These are phyloP conservation scores for Aphis gossypii DNA, from an alignment of 1,140 invertebrate species.

Conservation along the genomic window DNA sequence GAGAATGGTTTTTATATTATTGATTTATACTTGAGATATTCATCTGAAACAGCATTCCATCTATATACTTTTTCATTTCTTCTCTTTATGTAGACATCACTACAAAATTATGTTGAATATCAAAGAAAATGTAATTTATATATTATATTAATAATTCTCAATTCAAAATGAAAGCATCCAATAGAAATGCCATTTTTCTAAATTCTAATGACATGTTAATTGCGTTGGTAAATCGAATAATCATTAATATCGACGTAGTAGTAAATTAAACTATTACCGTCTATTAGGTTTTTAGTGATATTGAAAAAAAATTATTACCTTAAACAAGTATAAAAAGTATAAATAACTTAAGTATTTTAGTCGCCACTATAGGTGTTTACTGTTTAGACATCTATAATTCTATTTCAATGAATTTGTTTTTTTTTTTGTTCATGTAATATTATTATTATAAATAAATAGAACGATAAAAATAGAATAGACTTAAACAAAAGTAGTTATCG, in stretches of 20 bases:
- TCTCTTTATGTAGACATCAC: not conserved
- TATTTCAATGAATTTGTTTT: not conserved
- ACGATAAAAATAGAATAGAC: not conserved
- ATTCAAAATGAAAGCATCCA: not conserved
- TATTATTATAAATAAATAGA: not conserved
- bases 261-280: not conserved
- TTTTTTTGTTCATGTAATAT: not conserved
- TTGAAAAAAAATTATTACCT: not conserved
- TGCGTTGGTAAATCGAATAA: not conserved
- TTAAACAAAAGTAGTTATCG: not conserved
- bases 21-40: not conserved
- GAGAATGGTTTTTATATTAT: constrained; percentile 3
- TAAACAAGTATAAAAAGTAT: not conserved
- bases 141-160: not conserved
- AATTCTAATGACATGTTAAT: not conserved
- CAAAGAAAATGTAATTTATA: not conserved
- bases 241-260: not conserved
- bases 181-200: not conserved
- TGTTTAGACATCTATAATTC: not conserved
- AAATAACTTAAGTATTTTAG: not conserved
- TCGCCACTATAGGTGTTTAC: not conserved
- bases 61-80: not conserved
- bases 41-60: not conserved
- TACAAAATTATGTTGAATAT: not conserved
- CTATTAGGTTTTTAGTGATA: not conserved